Conservation (phyloP, 2,113 vertebrate species). For the Lota lota region DNA sequence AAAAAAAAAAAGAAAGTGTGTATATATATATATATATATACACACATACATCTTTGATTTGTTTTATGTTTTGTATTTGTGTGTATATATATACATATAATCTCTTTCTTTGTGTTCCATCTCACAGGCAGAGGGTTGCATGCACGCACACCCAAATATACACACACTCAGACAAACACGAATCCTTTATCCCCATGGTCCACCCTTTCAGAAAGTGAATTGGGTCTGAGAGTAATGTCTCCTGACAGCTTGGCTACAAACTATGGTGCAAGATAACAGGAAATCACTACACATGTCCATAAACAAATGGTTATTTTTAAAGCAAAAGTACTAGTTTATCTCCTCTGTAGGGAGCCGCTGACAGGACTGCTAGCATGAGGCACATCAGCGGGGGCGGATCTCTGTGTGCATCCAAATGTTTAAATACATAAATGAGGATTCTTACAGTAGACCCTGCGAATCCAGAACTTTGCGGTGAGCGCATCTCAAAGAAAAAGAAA, state of each 20-base stretch:
- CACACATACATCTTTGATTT: too few relatives aligned
- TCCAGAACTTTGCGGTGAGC: constrained; percentile 7
- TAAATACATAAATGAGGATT: too few relatives aligned
- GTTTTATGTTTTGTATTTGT: too few relatives aligned
- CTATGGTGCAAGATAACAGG: constrained; percentile 38
- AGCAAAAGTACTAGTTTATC: constrained; percentile 51
- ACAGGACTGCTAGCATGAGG: neutral
- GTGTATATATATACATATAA: too few relatives aligned
- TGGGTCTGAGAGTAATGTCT: constrained; percentile 50
- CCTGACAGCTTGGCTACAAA: constrained; percentile 52
- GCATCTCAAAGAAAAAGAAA: constrained; percentile 18
- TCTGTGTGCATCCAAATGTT: too few relatives aligned
- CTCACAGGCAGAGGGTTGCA: too few relatives aligned
- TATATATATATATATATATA: too few relatives aligned
- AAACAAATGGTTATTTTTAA: constrained; percentile 64
- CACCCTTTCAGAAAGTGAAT: constrained; percentile 2
- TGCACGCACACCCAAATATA: neutral
- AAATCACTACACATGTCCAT: constrained; percentile 57
- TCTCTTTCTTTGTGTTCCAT: too few relatives aligned
- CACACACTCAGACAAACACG: neutral
- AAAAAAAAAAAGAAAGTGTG: too few relatives aligned
- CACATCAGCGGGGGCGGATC: neutral
- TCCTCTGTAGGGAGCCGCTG: constrained; percentile 17
- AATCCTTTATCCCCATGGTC: neutral
- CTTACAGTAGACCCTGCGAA: constrained; percentile 4